Evolutionary conservation across 2,113 vertebrate genomes (phyloP), one percentile per base, ranked within the genome.

Genomic region (Hippocampus comes): DNA sequence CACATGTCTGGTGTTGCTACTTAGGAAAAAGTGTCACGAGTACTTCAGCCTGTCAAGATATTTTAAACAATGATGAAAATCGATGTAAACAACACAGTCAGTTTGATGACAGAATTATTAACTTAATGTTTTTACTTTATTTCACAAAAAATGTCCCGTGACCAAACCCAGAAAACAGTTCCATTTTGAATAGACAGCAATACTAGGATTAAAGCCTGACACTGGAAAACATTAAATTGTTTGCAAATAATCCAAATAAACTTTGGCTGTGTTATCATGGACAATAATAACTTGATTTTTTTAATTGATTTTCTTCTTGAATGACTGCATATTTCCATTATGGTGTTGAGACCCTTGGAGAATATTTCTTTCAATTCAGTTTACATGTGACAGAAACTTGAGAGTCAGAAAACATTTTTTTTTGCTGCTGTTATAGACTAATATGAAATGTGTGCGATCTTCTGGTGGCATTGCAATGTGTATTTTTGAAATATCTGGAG

Each of bases 11-110:
- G 46, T 67, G 60, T 27, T 65, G 51, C 73, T 67, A 41, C 15
- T n/a, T 30, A 57, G n/a, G 1, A 17, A 51, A 63, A 41, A 20
- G 27, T 0, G 9, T 65, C 38, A 71, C 59, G 72, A 67, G 64
- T 69, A 63, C 66, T 61, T 57, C 76, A 75, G 77, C 49, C 69
- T 76, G 38, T 25, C 65, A 27, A 84, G 76, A 71, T 51, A 18
- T 61, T 73, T 70, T 63, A 23, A 57, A 25, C 34, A 66, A 55
- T 38, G 30, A 18, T 71, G 3, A 34, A 0, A 63, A n/a, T 64
- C 42, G 46, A 21, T 42, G 15, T 12, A 34, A 74, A 74, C 67
- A 68, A n/a, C n/a, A n/a, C n/a, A n/a, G n/a, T n/a, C n/a, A n/a
- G n/a, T n/a, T n/a, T n/a, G n/a, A n/a, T n/a, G n/a, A n/a, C n/a